Conservation (phyloP, 2,888 invertebrate species). For the Iselma pallidipennis region DNA sequence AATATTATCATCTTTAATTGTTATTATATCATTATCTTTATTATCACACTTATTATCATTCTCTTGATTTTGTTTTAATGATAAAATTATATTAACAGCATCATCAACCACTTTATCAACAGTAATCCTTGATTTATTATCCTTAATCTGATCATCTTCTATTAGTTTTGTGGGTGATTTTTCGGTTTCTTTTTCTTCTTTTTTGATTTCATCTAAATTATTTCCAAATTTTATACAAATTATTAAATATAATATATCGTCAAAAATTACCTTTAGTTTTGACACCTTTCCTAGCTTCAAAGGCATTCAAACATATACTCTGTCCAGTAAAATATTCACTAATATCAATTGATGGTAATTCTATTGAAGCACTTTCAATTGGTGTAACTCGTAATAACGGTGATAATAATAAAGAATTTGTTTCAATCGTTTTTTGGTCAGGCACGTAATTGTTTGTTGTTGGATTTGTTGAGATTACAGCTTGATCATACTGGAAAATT, state of each 20-base stretch:
- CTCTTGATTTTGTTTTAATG: conserved; percentile 44
- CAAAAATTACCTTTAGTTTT: conserved; percentile 42
- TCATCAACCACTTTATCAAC: conserved; percentile 41
- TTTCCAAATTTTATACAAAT: background rate
- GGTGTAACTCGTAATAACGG: conserved; percentile 56
- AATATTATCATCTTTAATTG: conserved; percentile 31
- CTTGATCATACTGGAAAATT: conserved; percentile 46
- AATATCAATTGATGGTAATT: conserved; percentile 72
- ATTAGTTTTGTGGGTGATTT: conserved; percentile 23
- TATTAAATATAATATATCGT: background rate
- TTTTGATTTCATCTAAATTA: conserved; percentile 14
- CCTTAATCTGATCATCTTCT: conserved; percentile 3
- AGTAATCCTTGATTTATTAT: background rate
- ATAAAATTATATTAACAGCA: conserved; percentile 49
- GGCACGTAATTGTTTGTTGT: conserved; percentile 39
- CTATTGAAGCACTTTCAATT: conserved; percentile 66
- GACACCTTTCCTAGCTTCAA: conserved; percentile 71
- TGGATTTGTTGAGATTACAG: conserved; percentile 37
- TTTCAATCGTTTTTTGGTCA: conserved; percentile 34
- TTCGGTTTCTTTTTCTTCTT: conserved; percentile 16
- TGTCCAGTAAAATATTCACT: conserved; percentile 78
- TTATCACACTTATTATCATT: conserved; percentile 50
- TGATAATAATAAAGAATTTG: conserved; percentile 35
- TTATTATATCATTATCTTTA: conserved; percentile 11
- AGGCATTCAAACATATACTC: conserved; percentile 76